Conservation (phyloP, 1,140 invertebrate species). For the Macrotrachela quadricornifera region DNA sequence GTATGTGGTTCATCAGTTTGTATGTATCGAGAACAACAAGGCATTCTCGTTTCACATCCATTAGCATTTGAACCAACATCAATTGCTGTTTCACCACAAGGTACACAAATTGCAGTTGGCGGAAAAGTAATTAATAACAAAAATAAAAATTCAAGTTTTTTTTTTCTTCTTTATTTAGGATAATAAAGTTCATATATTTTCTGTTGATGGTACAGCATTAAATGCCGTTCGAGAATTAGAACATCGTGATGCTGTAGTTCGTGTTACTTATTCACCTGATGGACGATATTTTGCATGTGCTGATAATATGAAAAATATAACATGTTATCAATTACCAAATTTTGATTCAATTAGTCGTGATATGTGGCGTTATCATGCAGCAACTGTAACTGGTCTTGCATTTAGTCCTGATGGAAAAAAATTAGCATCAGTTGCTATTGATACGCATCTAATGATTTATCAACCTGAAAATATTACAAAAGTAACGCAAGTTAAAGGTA, state of each 20-base stretch:
- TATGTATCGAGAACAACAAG: conserved; percentile 47
- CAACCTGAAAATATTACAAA: conserved; percentile 1
- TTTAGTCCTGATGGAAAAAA: neutral
- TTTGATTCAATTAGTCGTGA: neutral
- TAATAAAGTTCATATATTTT: conserved; percentile 56
- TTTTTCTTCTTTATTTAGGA: conserved; percentile 20
- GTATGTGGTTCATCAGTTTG: conserved; percentile 32
- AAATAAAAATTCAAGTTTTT: neutral
- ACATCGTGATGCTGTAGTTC: conserved; percentile 64
- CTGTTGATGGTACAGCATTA: conserved; percentile 40
- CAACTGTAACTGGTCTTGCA: neutral
- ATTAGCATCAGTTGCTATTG: conserved; percentile 2
- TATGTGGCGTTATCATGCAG: conserved; percentile 9
- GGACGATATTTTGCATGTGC: conserved; percentile 58
- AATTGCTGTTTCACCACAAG: neutral
- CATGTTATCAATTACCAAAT: neutral
- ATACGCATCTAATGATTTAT: conserved; percentile 5
- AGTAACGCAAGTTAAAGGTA: conserved; percentile 5
- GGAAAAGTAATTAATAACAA: neutral
- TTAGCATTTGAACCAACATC: conserved; percentile 5
- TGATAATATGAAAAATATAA: conserved; percentile 5
- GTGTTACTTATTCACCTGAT: conserved; percentile 71
- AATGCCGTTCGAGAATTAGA: conserved; percentile 46
- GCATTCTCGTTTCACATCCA: conserved; percentile 21
- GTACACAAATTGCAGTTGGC: conserved; percentile 4